Evolutionary conservation across 37 sponge, comb jelly and placozoan genomes (phyloP).

Genomic region (Dysidea cf. avara): DNA sequence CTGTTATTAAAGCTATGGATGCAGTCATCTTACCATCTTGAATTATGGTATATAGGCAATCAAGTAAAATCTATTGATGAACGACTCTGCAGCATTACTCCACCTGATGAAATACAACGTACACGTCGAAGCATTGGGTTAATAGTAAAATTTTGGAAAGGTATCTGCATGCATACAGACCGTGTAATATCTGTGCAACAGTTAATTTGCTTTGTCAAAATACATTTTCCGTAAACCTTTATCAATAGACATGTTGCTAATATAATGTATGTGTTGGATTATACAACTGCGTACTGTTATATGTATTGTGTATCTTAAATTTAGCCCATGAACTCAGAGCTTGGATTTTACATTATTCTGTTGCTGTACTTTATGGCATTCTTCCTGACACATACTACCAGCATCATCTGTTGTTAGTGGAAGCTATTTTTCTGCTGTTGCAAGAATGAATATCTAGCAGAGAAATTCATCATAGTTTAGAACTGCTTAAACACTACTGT

Average conservation of each 20-base stretch:
- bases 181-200: too few relatives aligned
- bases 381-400: conserved; percentile 28
- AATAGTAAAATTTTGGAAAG: conserved; percentile 16
- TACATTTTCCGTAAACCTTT: too few relatives aligned
- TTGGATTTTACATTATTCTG: conserved; percentile 39
- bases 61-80: not conserved
- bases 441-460: conserved; percentile 16
- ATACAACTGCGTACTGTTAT: not conserved
- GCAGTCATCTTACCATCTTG: conserved; percentile 4
- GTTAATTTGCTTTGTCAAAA: too few relatives aligned
- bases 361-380: conserved; percentile 23
- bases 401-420: conserved; percentile 35
- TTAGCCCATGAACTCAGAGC: conserved; percentile 40
- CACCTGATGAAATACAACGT: conserved; percentile 34
- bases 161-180: too few relatives aligned
- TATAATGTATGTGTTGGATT: too few relatives aligned
- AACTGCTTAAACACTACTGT: conserved; percentile 27
- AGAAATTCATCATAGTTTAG: conserved; percentile 15
- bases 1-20: conserved; percentile 41
- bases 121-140: not conserved
- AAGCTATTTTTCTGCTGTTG: conserved; percentile 29
- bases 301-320: not conserved
- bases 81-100: conserved; percentile 18
- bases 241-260: too few relatives aligned
- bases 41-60: conserved; percentile 36